These are phyloP conservation scores for Podarcis siculus DNA, from an alignment of 2,797 vertebrate species.

Conservation along the genomic window DNA sequence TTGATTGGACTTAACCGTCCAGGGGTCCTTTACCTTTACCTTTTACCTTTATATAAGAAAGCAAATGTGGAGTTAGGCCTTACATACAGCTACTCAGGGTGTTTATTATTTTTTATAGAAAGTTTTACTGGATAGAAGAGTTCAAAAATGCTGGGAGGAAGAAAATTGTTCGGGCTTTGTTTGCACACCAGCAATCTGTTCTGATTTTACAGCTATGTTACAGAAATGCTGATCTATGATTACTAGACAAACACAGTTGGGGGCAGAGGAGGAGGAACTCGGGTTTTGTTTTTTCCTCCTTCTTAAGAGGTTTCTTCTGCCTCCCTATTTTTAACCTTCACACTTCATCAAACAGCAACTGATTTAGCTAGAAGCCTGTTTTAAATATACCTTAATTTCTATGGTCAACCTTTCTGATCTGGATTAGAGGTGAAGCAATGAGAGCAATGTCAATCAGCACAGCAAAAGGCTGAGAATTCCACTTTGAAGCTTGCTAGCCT, in stretches of 20 bases:
- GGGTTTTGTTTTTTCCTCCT: neutral
- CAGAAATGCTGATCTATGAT: neutral
- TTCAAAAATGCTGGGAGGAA: conserved; percentile 41
- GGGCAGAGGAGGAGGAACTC: neutral
- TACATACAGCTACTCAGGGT: neutral
- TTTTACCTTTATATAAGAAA: too few relatives aligned
- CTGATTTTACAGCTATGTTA: neutral
- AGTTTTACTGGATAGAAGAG: conserved; percentile 34
- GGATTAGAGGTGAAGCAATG: conserved; percentile 41
- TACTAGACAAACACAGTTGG: conserved; percentile 4
- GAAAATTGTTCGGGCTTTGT: conserved; percentile 41
- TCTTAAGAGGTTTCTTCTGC: neutral
- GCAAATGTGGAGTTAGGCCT: neutral
- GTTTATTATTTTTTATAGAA: neutral
- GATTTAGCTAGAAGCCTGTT: neutral
- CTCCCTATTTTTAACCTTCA: neutral
- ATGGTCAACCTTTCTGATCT: conserved; percentile 44
- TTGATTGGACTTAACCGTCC: too few relatives aligned
- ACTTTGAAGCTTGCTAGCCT: neutral
- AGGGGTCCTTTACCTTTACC: too few relatives aligned
- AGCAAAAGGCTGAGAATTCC: conserved; percentile 32
- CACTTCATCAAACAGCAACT: conserved; percentile 24
- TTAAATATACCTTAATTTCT: neutral
- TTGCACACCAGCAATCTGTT: conserved; percentile 59
- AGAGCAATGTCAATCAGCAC: conserved; percentile 49